phyloP scores from a whole-genome alignment of 2,888 invertebrate genomes.

The Sialis fuliginosa region DNA sequence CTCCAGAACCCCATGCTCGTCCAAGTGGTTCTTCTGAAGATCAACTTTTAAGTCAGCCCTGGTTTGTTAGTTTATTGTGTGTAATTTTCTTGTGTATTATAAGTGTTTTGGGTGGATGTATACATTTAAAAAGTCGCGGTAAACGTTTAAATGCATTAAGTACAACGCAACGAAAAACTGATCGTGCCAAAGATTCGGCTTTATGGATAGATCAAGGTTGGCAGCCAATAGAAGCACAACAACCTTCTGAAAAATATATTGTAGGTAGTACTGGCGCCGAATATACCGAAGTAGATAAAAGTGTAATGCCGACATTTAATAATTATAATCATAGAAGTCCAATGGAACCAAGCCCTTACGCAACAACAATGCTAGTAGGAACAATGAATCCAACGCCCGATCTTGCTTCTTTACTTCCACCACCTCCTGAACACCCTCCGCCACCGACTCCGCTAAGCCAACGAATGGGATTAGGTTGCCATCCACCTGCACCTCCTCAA shows the following conservation, averaged over 20 bases:
- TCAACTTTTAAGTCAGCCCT: slow-evolving; percentile 41
- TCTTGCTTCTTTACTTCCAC: slow-evolving; percentile 39
- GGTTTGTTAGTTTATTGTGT: slow-evolving; percentile 54
- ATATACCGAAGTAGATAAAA: slow-evolving; percentile 48
- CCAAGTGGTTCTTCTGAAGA: slow-evolving; percentile 11
- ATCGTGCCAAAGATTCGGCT: slow-evolving; percentile 2
- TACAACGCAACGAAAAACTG: not conserved
- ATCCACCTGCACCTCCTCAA: slow-evolving; percentile 20
- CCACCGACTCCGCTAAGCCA: slow-evolving; percentile 25
- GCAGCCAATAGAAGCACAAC: slow-evolving; percentile 35
- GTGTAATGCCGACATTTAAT: slow-evolving; percentile 53
- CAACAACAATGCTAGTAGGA: slow-evolving; percentile 50
- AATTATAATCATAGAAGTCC: slow-evolving; percentile 41
- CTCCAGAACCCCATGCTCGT: not conserved
- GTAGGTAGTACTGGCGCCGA: slow-evolving; percentile 24
- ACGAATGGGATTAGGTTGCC: slow-evolving; percentile 12
- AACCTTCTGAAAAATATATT: not conserved
- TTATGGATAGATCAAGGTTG: slow-evolving; percentile 54
- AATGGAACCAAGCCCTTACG: slow-evolving; percentile 52
- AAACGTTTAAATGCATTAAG: slow-evolving; percentile 1
- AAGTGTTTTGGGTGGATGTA: slow-evolving; percentile 24
- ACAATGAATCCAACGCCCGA: slow-evolving; percentile 22
- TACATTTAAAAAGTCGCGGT: slow-evolving; percentile 30
- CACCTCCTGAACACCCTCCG: slow-evolving; percentile 40
- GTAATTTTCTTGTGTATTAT: slow-evolving; percentile 30